Conservation (phyloP, 1,140 invertebrate species). For the Aporrectodea caliginosa region DNA sequence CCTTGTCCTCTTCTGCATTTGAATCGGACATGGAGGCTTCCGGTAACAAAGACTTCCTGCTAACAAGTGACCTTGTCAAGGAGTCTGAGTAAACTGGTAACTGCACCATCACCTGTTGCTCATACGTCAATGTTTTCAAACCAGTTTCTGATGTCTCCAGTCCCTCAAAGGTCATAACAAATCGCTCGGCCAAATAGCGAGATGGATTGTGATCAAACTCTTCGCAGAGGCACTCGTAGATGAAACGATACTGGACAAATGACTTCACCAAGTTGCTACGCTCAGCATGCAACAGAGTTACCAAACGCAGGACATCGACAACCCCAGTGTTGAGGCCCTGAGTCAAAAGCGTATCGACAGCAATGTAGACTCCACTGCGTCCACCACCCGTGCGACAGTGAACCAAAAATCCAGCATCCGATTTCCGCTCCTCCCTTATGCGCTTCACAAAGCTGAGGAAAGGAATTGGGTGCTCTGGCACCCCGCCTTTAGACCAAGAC, state of each 20-base stretch:
- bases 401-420: background rate
- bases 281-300: constrained; percentile 12
- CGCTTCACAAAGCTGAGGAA: constrained; percentile 15
- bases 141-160: background rate
- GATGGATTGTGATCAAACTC: constrained; percentile 13
- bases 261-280: constrained; percentile 17
- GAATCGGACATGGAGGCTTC: background rate
- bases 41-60: too few relatives aligned
- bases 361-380: constrained; percentile 5
- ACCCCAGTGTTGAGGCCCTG: constrained; percentile 15
- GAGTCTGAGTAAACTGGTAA: background rate
- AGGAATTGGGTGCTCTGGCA: constrained; percentile 5
- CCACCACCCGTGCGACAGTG: constrained; percentile 5
- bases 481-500: background rate
- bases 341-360: constrained; percentile 9
- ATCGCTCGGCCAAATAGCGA: background rate
- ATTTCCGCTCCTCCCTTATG: background rate
- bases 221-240: constrained; percentile 19
- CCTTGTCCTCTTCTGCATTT: background rate
- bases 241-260: constrained; percentile 7
- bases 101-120: background rate
- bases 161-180: background rate
- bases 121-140: background rate
- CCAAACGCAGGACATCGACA: constrained; percentile 1
- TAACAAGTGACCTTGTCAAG: too few relatives aligned